Evolutionary conservation across 2,113 vertebrate species (phyloP), one percentile per base, ranked within the genome.

Genomic region (Ciconia boyciana): DNA sequence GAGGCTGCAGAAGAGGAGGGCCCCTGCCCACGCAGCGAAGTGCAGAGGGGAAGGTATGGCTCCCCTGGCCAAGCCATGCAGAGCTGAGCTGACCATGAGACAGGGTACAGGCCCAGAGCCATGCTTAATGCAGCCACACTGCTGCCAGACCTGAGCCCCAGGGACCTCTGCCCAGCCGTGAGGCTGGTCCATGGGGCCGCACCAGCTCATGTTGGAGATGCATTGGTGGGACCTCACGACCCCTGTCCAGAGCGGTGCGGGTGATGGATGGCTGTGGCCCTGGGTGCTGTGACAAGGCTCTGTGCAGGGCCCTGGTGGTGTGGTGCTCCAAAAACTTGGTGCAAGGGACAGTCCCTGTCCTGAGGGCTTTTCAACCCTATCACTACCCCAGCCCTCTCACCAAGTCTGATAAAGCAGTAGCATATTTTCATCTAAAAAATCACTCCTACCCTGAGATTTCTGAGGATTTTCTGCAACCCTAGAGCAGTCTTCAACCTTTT

Each of bases 21-120:
- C 7, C 29, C 15, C 36, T n/a, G 58, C 11, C 36, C 15, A 52
- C 2, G 2, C 36, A 72, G 16, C 2, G 0, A 62, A 41, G 57
- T 26, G 36, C 19, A 71, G 29, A 79, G 21, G 4, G 11, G n/a
- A 79, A 80, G 24, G 11, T 44, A 9, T 10, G 13, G 32, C 26
- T 64, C 13, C 11, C 13, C 32, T 44, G 60, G 41, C 31, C 66
- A 79, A 55, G 18, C 15, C 44, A 21, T 16, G 28, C 22, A 43
- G 54, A 54, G 25, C 46, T 66, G 52, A 54, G 51, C 58, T 61
- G 41, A 28, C 18, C n/a, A 34, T 11, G 22, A 9, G 15, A 36
- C 29, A 49, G 49, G 71, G 28, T 13, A 39, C 7, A 31, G 13
- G 7, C 43, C n/a, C 55, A 70, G 64, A 58, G 28, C 19, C 14